phyloP scores from a whole-genome alignment of 2,888 invertebrate genomes.

The Galeruca laticollis region DNA sequence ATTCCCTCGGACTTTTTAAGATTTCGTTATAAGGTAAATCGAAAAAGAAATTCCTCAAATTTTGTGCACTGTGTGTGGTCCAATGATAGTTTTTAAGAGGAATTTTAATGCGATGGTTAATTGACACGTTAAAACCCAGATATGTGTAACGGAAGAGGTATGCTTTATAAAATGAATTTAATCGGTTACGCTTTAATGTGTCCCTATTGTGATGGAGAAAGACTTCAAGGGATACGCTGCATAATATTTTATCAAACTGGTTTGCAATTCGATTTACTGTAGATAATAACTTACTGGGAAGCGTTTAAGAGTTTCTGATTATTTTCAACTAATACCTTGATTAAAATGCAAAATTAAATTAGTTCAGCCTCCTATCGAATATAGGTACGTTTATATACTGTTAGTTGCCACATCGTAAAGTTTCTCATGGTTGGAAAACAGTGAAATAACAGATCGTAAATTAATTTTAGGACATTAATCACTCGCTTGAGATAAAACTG shows the following conservation, averaged over 20 bases:
- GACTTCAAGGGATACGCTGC: conserved; percentile 47
- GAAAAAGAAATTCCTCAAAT: conserved; percentile 43
- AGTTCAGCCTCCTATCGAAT: neutral
- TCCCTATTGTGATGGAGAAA: conserved; percentile 56
- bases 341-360: conserved; percentile 7
- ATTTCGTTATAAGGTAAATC: conserved; percentile 47
- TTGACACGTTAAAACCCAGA: conserved; percentile 62
- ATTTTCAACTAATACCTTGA: neutral
- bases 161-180: conserved; percentile 57
- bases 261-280: conserved; percentile 44
- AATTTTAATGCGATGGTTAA: conserved; percentile 59
- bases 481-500: neutral
- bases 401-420: neutral
- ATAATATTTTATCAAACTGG: conserved; percentile 58
- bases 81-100: conserved; percentile 48
- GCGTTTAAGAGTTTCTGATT: neutral
- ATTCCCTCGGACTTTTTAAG: conserved; percentile 42
- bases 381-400: neutral
- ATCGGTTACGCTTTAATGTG: conserved; percentile 61
- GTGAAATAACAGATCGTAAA: neutral
- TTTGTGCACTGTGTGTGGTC: conserved; percentile 55
- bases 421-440: neutral
- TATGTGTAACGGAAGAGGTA: conserved; percentile 52
- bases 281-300: conserved; percentile 26
- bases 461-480: neutral